Evolutionary conservation across 2,113 vertebrate genomes (phyloP).

Genomic region (Columba livia): DNA sequence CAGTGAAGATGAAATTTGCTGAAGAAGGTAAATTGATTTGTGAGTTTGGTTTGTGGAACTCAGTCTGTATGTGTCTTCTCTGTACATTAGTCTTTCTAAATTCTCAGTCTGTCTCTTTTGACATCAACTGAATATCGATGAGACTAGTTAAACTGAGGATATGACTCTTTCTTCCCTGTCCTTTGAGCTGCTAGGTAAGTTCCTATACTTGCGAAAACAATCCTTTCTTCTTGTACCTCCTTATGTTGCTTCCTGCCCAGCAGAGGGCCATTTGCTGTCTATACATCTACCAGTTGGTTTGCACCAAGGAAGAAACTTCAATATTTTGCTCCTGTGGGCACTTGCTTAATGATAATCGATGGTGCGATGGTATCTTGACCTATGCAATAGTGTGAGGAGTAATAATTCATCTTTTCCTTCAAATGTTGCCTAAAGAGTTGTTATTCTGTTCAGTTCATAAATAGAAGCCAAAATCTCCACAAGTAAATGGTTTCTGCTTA

Average conservation of each 20-base stretch:
- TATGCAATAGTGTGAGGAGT: not conserved
- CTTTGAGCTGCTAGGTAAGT: not conserved
- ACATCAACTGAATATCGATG: not conserved
- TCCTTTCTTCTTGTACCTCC: not conserved
- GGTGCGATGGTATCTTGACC: slow-evolving; percentile 28
- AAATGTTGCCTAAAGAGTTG: not conserved
- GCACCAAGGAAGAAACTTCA: not conserved
- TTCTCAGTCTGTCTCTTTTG: not conserved
- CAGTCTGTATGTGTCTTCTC: not conserved
- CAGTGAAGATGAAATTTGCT: not conserved
- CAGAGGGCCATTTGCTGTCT: slow-evolving; percentile 10
- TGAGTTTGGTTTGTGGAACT: not conserved
- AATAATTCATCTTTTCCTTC: not conserved
- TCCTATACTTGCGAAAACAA: not conserved
- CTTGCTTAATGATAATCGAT: not conserved
- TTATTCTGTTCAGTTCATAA: slow-evolving; percentile 22
- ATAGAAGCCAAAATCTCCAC: slow-evolving; percentile 18
- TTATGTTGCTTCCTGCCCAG: not conserved
- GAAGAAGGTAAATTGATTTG: not conserved
- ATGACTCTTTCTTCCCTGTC: not conserved
- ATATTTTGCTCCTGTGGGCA: slow-evolving; percentile 3
- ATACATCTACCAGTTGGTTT: slow-evolving; percentile 32
- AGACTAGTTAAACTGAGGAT: not conserved
- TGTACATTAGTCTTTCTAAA: not conserved
- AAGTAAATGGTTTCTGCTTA: not conserved